Evolutionary conservation across 2,113 vertebrate species (phyloP).

Genomic region (Poeciliopsis prolifica): DNA sequence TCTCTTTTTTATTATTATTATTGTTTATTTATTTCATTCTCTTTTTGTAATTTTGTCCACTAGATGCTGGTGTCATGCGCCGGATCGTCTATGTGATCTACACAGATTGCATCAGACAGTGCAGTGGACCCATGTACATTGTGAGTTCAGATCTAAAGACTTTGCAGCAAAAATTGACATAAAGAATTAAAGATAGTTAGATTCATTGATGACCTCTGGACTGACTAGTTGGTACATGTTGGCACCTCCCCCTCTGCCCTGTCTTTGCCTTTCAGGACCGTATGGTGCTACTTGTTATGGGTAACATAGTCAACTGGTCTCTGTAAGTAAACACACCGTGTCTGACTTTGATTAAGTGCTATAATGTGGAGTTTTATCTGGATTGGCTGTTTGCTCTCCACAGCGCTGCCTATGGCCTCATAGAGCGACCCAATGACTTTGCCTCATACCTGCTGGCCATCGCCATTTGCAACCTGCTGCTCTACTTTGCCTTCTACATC

Average conservation of each 20-base stretch:
- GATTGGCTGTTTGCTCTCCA: not conserved
- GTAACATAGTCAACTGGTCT: slow-evolving; percentile 98
- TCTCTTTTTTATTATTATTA: no score
- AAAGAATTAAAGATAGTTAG: no score
- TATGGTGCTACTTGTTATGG: slow-evolving; percentile 96
- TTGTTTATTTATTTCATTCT: no score
- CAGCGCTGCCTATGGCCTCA: slow-evolving; percentile 93
- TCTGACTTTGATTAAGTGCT: not conserved
- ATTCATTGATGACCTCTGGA: no score
- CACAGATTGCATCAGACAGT: slow-evolving; percentile 93
- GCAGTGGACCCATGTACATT: slow-evolving; percentile 95
- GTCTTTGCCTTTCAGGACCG: slow-evolving; percentile 84
- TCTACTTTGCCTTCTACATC: slow-evolving; percentile 99
- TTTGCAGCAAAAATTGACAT: not conserved
- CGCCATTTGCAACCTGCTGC: slow-evolving; percentile 97
- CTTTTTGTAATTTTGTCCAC: not conserved
- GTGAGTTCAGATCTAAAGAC: slow-evolving; percentile 77
- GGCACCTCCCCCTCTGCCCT: no score
- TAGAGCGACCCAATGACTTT: slow-evolving; percentile 92
- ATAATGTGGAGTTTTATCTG: not conserved
- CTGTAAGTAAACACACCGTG: slow-evolving; percentile 84
- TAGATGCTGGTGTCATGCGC: slow-evolving; percentile 89
- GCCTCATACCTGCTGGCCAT: slow-evolving; percentile 97
- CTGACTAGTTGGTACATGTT: no score
- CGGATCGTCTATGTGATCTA: slow-evolving; percentile 89